Base-by-base conservation (phyloP, 2,888 invertebrate genomes). In the Scrobipalpa costella region DNA sequence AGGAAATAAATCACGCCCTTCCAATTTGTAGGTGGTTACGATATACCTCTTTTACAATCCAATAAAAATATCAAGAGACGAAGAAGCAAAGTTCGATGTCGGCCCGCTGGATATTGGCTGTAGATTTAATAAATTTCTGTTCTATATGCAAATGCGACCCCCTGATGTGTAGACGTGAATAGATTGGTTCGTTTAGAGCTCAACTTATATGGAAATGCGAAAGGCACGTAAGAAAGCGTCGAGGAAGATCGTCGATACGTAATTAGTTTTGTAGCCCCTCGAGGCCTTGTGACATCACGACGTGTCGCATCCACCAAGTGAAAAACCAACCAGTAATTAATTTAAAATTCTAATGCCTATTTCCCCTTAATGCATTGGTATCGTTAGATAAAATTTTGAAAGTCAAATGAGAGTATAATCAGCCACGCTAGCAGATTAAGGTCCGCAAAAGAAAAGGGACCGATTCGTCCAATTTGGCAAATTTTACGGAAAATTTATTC, bases 51-150 rank as follows among this genome's bases (percentile, higher is more conserved):
- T 80, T 79, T 78, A 82, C 77, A 79, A 79, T 83, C 75, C 80
- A 83, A 85, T 87, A 86, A 86, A 85, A 85, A 81, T 83, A 84
- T 83, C 79, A 76, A 64, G 78, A 79, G 78, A 82, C 80, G 78
- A 81, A 84, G 84, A 85, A 86, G 87, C 84, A 84, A 89, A 88
- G 85, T 88, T 88, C 85, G 85, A 86, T 89, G 88, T 88, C 81
- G 85, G 83, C 84, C 85, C 90, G 88, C 83, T 79, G 85, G 85
- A 90, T 91, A 91, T 91, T 90, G 90, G 88, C 90, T 86, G 90
- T 90, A 90, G 91, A 91, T 91, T 91, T 91, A 91, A 91, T 91
- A 91, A 91, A 91, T 91, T 90, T 90, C 90, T 90, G 88, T 90
- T 91, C 89, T 90, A 91, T 90, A 91, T 90, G 91, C 90, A 91